phyloP scores from a whole-genome alignment of 2,888 invertebrate genomes.

The Dasypogon diadema region DNA sequence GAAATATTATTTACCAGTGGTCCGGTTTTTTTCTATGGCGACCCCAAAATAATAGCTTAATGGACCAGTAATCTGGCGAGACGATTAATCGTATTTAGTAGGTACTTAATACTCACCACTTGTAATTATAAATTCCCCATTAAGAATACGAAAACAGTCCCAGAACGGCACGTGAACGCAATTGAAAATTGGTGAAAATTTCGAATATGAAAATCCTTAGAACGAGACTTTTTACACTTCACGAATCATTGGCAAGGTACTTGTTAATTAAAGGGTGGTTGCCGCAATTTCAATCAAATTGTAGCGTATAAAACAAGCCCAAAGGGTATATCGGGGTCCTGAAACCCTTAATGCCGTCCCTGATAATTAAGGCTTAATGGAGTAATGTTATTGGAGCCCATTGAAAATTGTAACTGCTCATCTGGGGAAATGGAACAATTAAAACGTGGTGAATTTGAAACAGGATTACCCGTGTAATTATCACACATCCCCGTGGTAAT shows the following conservation, averaged over 20 bases:
- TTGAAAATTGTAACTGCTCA: conserved; percentile 30
- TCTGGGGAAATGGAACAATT: conserved; percentile 25
- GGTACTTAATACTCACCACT: too few species aligned
- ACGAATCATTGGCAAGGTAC: conserved; percentile 30
- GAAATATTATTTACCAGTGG: too few species aligned
- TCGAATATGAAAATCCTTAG: background rate
- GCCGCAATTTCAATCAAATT: conserved; percentile 35
- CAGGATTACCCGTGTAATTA: conserved; percentile 33
- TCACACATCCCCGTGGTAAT: conserved; percentile 38
- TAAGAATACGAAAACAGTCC: too few species aligned
- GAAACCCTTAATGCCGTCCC: conserved; percentile 14
- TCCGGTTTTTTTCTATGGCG: too few species aligned
- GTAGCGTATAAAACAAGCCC: conserved; percentile 9
- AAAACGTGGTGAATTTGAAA: conserved; percentile 27
- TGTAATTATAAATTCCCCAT: too few species aligned
- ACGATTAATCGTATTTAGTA: too few species aligned
- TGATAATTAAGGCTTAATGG: conserved; percentile 36
- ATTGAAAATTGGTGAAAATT: background rate
- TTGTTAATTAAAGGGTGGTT: conserved; percentile 31
- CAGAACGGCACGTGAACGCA: background rate
- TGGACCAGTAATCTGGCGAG: too few species aligned
- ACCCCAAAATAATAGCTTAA: too few species aligned
- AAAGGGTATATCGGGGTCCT: background rate
- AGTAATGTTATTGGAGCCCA: conserved; percentile 38
- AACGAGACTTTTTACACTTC: conserved; percentile 12